phyloP scores from a whole-genome alignment of 2,888 invertebrate species.

The Vesta saturnalis region DNA sequence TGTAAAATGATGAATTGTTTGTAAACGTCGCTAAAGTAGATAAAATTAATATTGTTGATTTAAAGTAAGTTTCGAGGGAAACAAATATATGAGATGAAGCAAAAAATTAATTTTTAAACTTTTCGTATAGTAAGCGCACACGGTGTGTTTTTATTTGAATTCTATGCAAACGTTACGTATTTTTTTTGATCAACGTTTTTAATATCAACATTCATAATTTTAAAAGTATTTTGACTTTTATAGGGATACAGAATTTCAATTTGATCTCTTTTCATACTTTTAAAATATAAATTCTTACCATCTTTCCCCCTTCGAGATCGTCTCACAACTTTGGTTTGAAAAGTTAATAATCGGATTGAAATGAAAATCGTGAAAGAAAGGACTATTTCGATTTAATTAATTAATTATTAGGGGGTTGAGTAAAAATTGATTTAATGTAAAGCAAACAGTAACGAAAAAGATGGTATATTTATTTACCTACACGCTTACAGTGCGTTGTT shows the following conservation, averaged over 20 bases:
- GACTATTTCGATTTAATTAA: slow-evolving; percentile 28
- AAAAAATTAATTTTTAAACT: slow-evolving; percentile 38
- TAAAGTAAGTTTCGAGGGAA: slow-evolving; percentile 31
- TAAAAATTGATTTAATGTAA: slow-evolving; percentile 33
- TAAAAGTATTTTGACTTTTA: slow-evolving; percentile 44
- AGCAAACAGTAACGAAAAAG: slow-evolving; percentile 30
- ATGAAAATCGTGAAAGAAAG: slow-evolving; percentile 18
- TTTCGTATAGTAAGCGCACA: slow-evolving; percentile 28
- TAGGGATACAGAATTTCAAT: slow-evolving; percentile 36
- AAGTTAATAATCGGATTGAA: slow-evolving; percentile 32
- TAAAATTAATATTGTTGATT: slow-evolving; percentile 21
- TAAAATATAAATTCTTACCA: slow-evolving; percentile 4
- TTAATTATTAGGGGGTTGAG: slow-evolving; percentile 30
- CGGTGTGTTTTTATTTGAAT: slow-evolving; percentile 38
- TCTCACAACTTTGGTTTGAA: slow-evolving; percentile 22
- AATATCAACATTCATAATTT: slow-evolving; percentile 46
- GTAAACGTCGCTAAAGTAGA: slow-evolving; percentile 3
- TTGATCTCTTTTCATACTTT: slow-evolving; percentile 28
- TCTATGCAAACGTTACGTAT: slow-evolving; percentile 39
- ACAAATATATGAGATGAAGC: slow-evolving; percentile 27
- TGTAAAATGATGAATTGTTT: too few species aligned
- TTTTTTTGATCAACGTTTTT: slow-evolving; percentile 45
- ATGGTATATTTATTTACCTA: slow-evolving; percentile 28
- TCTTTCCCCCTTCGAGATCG: not conserved
- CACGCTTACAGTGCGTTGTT: slow-evolving; percentile 49